phyloP scores from a whole-genome alignment of 1,140 invertebrate species.

The Dolichoris vasculosae region DNA sequence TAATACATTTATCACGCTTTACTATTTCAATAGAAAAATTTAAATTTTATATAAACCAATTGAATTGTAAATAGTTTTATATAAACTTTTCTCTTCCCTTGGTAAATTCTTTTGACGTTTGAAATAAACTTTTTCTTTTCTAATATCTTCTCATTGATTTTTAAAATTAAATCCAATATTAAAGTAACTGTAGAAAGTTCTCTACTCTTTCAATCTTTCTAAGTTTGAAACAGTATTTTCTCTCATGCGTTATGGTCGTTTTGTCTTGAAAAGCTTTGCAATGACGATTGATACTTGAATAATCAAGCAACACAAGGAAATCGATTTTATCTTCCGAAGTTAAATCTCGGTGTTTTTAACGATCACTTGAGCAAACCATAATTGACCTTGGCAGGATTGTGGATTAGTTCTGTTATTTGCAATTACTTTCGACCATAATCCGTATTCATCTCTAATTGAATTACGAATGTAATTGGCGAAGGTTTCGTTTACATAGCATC shows the following conservation, averaged over 20 bases:
- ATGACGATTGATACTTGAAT: slow-evolving; percentile 44
- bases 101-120: neutral
- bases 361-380: slow-evolving; percentile 39
- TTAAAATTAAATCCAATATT: slow-evolving; percentile 41
- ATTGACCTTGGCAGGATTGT: slow-evolving; percentile 46
- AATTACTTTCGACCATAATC: slow-evolving; percentile 20
- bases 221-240: slow-evolving; percentile 12
- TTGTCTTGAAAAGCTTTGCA: slow-evolving; percentile 24
- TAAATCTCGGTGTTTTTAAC: slow-evolving; percentile 31
- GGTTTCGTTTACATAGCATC: neutral
- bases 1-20: neutral
- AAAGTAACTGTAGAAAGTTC: slow-evolving; percentile 22
- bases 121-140: slow-evolving; percentile 2
- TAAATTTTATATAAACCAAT: neutral
- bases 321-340: slow-evolving; percentile 30
- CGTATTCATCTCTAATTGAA: slow-evolving; percentile 42
- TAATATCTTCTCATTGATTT: slow-evolving; percentile 22
- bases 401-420: slow-evolving; percentile 36
- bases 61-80: neutral
- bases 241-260: neutral
- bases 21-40: neutral
- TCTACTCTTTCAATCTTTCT: neutral
- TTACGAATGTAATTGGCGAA: slow-evolving; percentile 32
- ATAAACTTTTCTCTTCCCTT: neutral
- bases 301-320: slow-evolving; percentile 42